phyloP scores from a whole-genome alignment of 1,140 invertebrate genomes.

The Magallana angulata region DNA sequence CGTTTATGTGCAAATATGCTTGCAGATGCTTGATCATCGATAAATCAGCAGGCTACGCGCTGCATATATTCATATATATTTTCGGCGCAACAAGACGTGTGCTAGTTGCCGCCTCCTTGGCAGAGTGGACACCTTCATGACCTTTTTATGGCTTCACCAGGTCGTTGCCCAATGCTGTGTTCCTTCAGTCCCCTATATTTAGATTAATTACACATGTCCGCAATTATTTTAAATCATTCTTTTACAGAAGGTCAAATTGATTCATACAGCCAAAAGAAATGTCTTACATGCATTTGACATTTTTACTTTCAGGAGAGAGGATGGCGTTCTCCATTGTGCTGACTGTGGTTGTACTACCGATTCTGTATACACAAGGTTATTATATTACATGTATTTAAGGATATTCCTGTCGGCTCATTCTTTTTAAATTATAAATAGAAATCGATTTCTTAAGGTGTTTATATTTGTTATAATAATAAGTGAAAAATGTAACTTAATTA shows the following conservation, averaged over 20 bases:
- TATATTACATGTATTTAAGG: background rate
- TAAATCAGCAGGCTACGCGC: background rate
- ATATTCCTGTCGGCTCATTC: too few relatives aligned
- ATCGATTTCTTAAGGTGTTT: too few relatives aligned
- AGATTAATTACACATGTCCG: slow-evolving; percentile 26
- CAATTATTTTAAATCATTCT: slow-evolving; percentile 16
- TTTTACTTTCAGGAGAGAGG: slow-evolving; percentile 22
- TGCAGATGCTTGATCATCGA: background rate
- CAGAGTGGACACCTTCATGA: slow-evolving; percentile 19
- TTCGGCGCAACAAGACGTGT: slow-evolving; percentile 2
- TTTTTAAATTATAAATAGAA: too few relatives aligned
- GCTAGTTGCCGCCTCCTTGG: slow-evolving; percentile 6
- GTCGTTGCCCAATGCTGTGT: slow-evolving; percentile 1
- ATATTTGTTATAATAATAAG: too few relatives aligned
- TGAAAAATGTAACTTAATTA: too few relatives aligned
- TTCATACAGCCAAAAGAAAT: background rate
- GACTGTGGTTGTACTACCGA: background rate
- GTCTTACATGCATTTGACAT: background rate
- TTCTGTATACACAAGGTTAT: background rate
- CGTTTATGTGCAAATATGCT: slow-evolving; percentile 14
- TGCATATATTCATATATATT: background rate
- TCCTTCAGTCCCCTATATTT: slow-evolving; percentile 9
- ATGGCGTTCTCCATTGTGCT: background rate
- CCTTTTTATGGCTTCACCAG: slow-evolving; percentile 10
- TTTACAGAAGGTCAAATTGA: background rate